Evolutionary conservation across 2,888 invertebrate species (phyloP), one percentile per base, ranked within the genome.

Genomic region (Sarcophaga rosellei): DNA sequence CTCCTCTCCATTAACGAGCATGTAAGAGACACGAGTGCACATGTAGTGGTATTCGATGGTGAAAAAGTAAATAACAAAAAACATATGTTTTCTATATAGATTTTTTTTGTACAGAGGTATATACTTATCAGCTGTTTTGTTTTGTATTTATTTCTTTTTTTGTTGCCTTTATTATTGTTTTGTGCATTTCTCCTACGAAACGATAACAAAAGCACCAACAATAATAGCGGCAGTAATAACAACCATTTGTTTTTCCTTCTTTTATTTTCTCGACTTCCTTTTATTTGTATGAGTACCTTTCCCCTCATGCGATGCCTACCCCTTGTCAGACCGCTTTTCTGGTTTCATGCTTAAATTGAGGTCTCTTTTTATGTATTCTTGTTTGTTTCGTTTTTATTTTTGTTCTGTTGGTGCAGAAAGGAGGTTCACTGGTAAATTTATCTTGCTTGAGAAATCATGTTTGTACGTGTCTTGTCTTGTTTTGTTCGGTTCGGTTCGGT

Each of bases 381-480:
- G 15, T 53, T 53, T 53, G 10, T 53, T 53, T 21, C 47, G n/a
- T 74, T 76, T 63, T 59, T 8, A 57, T 45, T 66, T 77, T 74
- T 15, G 57, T 8, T 47, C 72, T 73, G 62, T 57, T 77, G 73
- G 74, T 74, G 23, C 44, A 72, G 69, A 77, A 79, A 68, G 21
- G 79, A 79, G 76, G 63, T 83, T 83, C 72, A 77, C 57, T 68
- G 59, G 62, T 65, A 75, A 74, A 77, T 86, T 84, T 86, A 84
- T 84, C 81, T 86, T 86, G 84, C 70, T 62, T 69, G 77, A 84
- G 81, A 86, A 84, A 84, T 84, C 86, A 81, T 81, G 84, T 84
- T 86, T 81, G 78, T 86, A 86, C 86, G 86, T 86, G 86, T 78
- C 78, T 86, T 77, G 86, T 84, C 83, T 81, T 86, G 83, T 83